These are phyloP conservation scores for Drosophila ustulata DNA, from an alignment of 2,888 invertebrate genomes.

Conservation along the genomic window DNA sequence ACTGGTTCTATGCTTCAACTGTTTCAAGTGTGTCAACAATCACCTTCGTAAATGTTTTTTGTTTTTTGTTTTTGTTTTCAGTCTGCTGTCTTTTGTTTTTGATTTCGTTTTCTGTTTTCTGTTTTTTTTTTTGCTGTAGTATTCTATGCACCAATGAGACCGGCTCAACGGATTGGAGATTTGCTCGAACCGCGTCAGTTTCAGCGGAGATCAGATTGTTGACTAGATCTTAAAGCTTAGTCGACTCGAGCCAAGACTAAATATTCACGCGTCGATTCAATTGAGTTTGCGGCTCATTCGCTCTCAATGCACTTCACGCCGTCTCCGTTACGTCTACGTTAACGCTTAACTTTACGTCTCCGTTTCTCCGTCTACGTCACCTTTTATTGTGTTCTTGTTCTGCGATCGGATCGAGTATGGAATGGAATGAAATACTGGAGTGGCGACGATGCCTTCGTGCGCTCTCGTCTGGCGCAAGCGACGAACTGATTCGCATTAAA, in stretches of 20 bases:
- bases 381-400: constrained; percentile 20
- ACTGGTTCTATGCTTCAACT: constrained; percentile 62
- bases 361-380: constrained; percentile 28
- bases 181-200: constrained; percentile 35
- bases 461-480: constrained; percentile 69
- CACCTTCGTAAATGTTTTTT: constrained; percentile 20
- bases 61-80: constrained; percentile 21
- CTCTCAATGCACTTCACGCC: constrained; percentile 36
- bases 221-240: constrained; percentile 48
- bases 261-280: constrained; percentile 25
- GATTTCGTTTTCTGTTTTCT: constrained; percentile 17
- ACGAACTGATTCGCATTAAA: constrained; percentile 76
- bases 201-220: constrained; percentile 40
- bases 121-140: constrained; percentile 22
- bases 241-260: constrained; percentile 24
- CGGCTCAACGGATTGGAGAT: constrained; percentile 44
- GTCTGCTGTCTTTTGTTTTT: constrained; percentile 15
- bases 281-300: constrained; percentile 36
- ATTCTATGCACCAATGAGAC: constrained; percentile 57
- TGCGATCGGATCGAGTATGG: constrained; percentile 37
- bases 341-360: constrained; percentile 4
- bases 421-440: constrained; percentile 38
- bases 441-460: constrained; percentile 55
- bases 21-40: constrained; percentile 57
- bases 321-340: constrained; percentile 19